A percentile compares a stretch with the other conserved stretches of the same genome.
phyloP scores from a whole-genome alignment of 2,797 vertebrate species.

The Pipistrellus pygmaeus region DNA sequence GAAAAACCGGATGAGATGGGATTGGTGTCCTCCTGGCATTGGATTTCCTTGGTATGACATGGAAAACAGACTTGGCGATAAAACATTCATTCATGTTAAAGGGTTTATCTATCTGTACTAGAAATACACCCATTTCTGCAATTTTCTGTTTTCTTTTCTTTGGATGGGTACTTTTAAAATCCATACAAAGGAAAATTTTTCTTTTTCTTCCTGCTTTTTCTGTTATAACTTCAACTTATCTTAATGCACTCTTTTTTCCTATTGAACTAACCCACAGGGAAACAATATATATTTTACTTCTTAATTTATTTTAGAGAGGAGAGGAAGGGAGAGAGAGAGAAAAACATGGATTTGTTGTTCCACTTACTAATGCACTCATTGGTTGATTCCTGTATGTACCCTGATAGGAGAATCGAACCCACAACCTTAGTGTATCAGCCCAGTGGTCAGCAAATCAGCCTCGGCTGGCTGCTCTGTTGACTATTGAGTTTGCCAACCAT shows the following conservation, averaged over 20 bases:
- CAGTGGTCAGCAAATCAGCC: no score
- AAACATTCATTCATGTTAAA: not conserved
- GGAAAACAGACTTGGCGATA: not conserved
- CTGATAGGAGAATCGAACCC: not conserved
- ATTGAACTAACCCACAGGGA: not conserved
- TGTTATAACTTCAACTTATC: not conserved
- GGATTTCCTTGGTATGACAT: conserved; percentile 91
- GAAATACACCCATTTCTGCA: not conserved
- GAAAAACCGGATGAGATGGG: conserved; percentile 84
- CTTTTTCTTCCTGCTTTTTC: not conserved
- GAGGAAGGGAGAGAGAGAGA: not conserved
- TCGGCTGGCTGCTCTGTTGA: no score
- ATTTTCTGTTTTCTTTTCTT: conserved; percentile 12
- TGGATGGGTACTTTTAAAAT: not conserved
- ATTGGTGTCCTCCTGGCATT: conserved; percentile 90
- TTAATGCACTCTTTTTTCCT: not conserved
- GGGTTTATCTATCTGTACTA: not conserved
- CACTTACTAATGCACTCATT: no score
- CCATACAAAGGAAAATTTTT: not conserved
- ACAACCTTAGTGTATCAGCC: not conserved
- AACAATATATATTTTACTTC: not conserved
- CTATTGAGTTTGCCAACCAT: no score
- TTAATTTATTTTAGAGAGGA: not conserved
- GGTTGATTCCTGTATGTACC: not conserved
- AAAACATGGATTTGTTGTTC: not conserved